Evolutionary conservation across 2,888 invertebrate species (phyloP).

Genomic region (Spilarctia lutea): DNA sequence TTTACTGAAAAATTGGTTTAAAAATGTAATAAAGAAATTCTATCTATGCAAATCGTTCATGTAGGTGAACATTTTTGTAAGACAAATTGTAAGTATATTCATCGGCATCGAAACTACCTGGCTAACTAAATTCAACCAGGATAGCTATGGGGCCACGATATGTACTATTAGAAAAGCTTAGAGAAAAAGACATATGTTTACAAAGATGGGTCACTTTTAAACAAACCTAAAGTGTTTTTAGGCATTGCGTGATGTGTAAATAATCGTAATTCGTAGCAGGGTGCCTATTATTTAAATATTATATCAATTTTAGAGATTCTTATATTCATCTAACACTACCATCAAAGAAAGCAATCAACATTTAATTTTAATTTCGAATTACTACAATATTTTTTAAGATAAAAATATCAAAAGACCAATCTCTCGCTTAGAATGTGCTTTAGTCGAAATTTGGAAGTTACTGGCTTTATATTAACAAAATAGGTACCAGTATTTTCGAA

Average conservation of each 20-base stretch:
- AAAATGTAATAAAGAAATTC: background rate
- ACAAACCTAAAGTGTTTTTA: background rate
- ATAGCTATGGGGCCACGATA: background rate
- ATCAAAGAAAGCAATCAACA: background rate
- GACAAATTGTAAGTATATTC: background rate
- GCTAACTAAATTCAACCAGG: background rate
- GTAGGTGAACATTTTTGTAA: background rate
- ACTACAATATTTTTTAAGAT: background rate
- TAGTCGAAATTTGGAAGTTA: background rate
- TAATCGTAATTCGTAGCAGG: background rate
- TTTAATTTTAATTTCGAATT: background rate
- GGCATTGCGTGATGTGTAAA: no score
- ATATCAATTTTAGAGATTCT: background rate
- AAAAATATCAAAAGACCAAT: background rate
- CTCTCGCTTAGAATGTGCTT: background rate
- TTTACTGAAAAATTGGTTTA: no score
- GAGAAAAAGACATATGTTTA: background rate
- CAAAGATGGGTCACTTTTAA: background rate
- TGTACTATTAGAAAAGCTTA: background rate
- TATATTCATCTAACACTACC: background rate
- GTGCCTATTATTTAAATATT: background rate
- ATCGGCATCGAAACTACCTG: background rate
- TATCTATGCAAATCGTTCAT: background rate
- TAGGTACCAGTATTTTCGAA: slow-evolving; percentile 6
- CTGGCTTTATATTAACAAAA: background rate